Base-by-base conservation (phyloP, 2,888 invertebrate species). In the Hedya salicella region DNA sequence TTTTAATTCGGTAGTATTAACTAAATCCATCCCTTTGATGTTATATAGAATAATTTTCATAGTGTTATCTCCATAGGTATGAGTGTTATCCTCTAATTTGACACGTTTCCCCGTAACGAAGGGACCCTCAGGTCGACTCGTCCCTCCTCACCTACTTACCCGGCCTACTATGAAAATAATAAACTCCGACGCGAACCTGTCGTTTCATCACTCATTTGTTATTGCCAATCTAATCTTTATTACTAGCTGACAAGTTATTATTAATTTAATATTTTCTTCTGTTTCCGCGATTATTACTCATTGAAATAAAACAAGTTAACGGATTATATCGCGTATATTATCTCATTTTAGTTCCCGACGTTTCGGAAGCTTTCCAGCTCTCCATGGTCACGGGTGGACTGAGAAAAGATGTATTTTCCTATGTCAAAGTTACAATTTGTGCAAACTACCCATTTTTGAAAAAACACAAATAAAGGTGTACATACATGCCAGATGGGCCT, bases 61-160 rank as follows among this genome's bases (percentile, higher is more conserved):
- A 16, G 0, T 30, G 8, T 17, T 40, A 19, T 40, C 25, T 16
- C 19, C 36, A 36, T 39, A 39, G 11, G 21, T 25, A 52, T 42
- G n/a, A 44, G 40, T 62, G 19, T 62, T 62, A 49, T 61, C 32
- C 25, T 44, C 16, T 49, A 56, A 42, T 56, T 63, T 36, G 42
- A 19, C 44, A 62, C 62, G n/a, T 54, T 36, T 36, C 14, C 19
- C 21, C 30, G 30, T 32, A 52, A 53, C 42, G 53, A 39, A 56
- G 63, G 56, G 56, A 19, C 56, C 39, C 54, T 25, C 36, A 49
- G 62, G 62, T 19, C 39, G 39, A 73, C 80, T 79, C 72, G 25
- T 68, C 66, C 70, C 86, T 83, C 73, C 80, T 88, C 88, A 88
- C 89, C 89, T 81, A 89, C 79, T 86, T 88, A 77, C 48, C 14